These are phyloP conservation scores for Drosophila engyochracea DNA, from an alignment of 2,888 invertebrate genomes.

Conservation along the genomic window DNA sequence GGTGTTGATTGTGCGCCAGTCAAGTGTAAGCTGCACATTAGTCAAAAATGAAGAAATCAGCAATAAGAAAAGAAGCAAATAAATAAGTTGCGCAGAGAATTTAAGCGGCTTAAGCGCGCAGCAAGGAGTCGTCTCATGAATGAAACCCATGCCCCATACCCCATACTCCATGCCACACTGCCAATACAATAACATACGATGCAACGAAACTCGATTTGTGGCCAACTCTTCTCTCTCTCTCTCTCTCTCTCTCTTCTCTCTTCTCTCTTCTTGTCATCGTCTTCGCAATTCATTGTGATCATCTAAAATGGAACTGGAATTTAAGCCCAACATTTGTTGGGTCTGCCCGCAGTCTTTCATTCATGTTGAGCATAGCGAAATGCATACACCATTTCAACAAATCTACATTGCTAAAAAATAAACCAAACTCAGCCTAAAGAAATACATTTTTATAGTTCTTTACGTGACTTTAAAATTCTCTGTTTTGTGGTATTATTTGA, in stretches of 20 bases:
- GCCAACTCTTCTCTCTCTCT: conserved; percentile 3
- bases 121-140: conserved; percentile 55
- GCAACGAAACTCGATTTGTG: conserved; percentile 62
- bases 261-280: conserved; percentile 13
- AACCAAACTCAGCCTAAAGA: too few species aligned
- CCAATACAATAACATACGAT: conserved; percentile 13
- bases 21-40: conserved; percentile 81
- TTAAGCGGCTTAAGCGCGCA: conserved; percentile 73
- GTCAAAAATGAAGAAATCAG: conserved; percentile 64
- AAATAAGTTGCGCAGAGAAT: conserved; percentile 61
- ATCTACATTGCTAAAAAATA: neutral
- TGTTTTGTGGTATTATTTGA: neutral
- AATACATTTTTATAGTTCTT: neutral
- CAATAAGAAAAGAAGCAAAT: conserved; percentile 15
- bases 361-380: conserved; percentile 18
- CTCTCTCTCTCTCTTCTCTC: neutral
- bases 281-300: conserved; percentile 36
- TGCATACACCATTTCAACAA: neutral
- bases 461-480: neutral
- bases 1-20: conserved; percentile 81
- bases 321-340: conserved; percentile 57
- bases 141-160: conserved; percentile 35
- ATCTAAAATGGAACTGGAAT: conserved; percentile 70
- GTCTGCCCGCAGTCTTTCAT: conserved; percentile 20
- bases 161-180: conserved; percentile 15